Base-by-base conservation (phyloP, 2,113 vertebrate genomes). In the Carassius carassius region DNA sequence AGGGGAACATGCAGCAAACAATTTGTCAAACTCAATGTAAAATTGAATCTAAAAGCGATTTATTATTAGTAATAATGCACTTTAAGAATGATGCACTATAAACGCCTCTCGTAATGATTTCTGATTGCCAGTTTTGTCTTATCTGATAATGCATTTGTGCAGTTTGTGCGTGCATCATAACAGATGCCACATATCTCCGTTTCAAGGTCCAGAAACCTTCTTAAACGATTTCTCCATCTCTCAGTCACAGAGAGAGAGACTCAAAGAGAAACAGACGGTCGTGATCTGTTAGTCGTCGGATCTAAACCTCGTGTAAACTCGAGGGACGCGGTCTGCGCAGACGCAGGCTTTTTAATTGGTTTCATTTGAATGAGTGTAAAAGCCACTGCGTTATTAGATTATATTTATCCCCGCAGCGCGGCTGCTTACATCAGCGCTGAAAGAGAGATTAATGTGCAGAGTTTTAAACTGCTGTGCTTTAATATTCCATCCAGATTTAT, bases 341-440 rank as follows among this genome's bases (percentile, higher is more conserved):
- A 79, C 44, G 44, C 84, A 78, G 82, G 62, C 35, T 79, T 87
- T 87, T 85, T 75, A 78, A 83, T 67, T 73, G 83, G 51, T 70
- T 87, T 85, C 84, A 83, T 89, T 70, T 82, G 83, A 89, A 83
- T 85, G 41, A 83, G 17, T 67, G 72, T 58, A 81, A 88, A 88
- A 70, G 73, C 79, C 63, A 37, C 74, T 82, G 54, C 76, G 25
- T 89, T 86, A 87, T 87, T 87, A 89, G 87, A 85, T 88, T 75
- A 85, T 56, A 79, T 85, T 83, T 76, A 89, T 89, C 85, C 83
- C 82, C 62, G 19, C 37, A 77, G 83, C 62, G 44, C 83, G n/a
- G 76, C 78, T 81, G 73, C 80, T 83, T 80, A 83, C 74, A 85
- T 87, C 80, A 87, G 67, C 19, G 29, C 79, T 89, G 85, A 82